Conservation (phyloP, 2,888 invertebrate genomes). For the Sesia bembeciformis region DNA sequence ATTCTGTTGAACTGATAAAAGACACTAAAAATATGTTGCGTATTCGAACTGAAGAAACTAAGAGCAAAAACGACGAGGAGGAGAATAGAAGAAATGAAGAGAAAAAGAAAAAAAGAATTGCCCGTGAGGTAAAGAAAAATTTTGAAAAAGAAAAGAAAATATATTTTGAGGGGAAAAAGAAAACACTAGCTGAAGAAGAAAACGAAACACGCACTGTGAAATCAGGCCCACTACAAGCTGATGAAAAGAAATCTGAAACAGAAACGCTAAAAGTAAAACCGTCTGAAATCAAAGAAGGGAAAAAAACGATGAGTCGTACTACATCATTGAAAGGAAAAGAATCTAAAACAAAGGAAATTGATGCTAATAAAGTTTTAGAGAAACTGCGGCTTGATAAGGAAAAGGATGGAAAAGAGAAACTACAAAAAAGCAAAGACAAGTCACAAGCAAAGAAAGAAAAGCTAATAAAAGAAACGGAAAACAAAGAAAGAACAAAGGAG, state of each 20-base stretch:
- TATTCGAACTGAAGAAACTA: neutral
- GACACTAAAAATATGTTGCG: conserved; percentile 27
- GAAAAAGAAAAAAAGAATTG: conserved; percentile 5
- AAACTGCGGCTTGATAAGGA: no score
- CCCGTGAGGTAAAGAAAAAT: conserved; percentile 4
- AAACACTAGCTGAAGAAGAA: conserved; percentile 1
- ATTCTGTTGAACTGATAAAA: conserved; percentile 39
- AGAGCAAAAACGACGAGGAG: conserved; percentile 12
- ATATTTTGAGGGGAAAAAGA: no score
- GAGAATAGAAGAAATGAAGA: conserved; percentile 10
- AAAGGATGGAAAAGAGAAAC: no score
- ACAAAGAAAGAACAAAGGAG: conserved; percentile 6
- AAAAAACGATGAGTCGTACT: no score
- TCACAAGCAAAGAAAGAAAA: neutral
- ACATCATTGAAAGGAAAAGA: no score
- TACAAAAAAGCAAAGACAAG: no score
- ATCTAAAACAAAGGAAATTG: no score
- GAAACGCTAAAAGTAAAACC: no score
- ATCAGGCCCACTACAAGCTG: no score
- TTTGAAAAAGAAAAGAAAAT: conserved; percentile 3
- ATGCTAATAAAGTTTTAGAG: no score
- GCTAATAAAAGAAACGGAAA: conserved; percentile 15
- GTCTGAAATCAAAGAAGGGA: no score
- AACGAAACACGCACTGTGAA: neutral
- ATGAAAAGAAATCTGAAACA: no score